These are phyloP conservation scores for Acheta domesticus DNA, from an alignment of 2,888 invertebrate species.

Conservation along the genomic window DNA sequence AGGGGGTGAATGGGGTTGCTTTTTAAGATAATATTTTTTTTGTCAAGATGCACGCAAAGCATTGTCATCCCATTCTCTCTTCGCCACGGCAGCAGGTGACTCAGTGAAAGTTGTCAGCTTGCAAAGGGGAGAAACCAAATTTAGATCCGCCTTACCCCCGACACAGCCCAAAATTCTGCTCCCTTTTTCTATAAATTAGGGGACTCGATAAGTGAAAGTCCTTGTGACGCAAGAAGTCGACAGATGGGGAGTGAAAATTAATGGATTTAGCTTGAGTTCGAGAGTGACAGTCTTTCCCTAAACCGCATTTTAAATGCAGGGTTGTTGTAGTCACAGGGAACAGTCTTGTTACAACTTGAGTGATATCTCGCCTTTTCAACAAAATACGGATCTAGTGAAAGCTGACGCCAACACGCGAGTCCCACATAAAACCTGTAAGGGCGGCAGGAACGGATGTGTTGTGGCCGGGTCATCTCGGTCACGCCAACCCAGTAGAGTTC, in stretches of 20 bases:
- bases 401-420: neutral
- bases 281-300: neutral
- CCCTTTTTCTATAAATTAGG: neutral
- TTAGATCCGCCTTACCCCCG: neutral
- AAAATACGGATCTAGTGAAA: neutral
- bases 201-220: conserved; percentile 11
- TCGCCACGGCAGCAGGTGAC: neutral
- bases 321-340: neutral
- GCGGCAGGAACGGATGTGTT: neutral
- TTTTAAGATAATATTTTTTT: conserved; percentile 6
- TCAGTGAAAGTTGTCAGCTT: conserved; percentile 18
- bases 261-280: neutral
- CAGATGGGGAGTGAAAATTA: neutral
- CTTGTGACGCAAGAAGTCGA: neutral
- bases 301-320: neutral
- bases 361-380: neutral
- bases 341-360: neutral
- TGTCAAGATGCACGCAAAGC: neutral
- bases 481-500: too few relatives aligned
- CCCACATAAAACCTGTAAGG: neutral
- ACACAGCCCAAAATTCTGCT: neutral
- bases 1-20: conserved; percentile 1
- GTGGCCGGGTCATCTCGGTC: neutral
- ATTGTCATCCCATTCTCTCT: conserved; percentile 4
- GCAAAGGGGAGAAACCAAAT: neutral